A percentile compares a stretch with the other conserved stretches of the same genome.
phyloP scores from a whole-genome alignment of 2,797 vertebrate genomes.

The Hylomyscus alleni region DNA sequence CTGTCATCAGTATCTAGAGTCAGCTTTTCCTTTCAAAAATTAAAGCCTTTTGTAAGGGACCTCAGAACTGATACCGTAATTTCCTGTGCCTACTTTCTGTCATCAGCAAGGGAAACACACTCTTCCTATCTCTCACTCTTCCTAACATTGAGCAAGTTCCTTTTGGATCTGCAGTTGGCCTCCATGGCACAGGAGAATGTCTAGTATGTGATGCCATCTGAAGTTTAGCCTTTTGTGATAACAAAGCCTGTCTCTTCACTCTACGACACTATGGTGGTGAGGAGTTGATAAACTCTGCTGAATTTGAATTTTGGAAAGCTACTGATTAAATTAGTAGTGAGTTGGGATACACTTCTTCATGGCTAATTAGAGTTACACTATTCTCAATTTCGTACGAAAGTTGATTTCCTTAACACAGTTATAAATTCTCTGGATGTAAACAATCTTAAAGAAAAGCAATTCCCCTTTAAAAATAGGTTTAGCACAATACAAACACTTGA shows the following conservation, averaged over 20 bases:
- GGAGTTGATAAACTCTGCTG: too few species aligned
- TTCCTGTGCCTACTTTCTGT: not conserved
- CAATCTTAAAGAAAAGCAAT: not conserved
- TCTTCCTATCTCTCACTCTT: not conserved
- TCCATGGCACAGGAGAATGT: not conserved
- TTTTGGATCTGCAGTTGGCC: not conserved
- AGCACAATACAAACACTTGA: not conserved
- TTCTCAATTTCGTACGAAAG: not conserved
- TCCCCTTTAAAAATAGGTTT: not conserved
- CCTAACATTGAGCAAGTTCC: not conserved
- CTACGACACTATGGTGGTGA: not conserved
- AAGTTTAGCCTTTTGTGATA: not conserved
- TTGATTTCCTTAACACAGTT: not conserved
- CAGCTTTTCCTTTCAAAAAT: not conserved
- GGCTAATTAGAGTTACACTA: not conserved
- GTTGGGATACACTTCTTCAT: not conserved
- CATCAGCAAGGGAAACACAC: not conserved
- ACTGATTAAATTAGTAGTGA: not conserved
- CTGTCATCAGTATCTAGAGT: too few species aligned
- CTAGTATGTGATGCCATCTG: not conserved
- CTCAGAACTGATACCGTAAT: too few species aligned
- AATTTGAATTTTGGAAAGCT: not conserved
- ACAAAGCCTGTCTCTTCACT: not conserved
- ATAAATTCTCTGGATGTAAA: not conserved
- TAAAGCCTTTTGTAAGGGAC: too few species aligned